phyloP scores from a whole-genome alignment of 92 coral and sea anemone species.

The Plumapathes pennacea region DNA sequence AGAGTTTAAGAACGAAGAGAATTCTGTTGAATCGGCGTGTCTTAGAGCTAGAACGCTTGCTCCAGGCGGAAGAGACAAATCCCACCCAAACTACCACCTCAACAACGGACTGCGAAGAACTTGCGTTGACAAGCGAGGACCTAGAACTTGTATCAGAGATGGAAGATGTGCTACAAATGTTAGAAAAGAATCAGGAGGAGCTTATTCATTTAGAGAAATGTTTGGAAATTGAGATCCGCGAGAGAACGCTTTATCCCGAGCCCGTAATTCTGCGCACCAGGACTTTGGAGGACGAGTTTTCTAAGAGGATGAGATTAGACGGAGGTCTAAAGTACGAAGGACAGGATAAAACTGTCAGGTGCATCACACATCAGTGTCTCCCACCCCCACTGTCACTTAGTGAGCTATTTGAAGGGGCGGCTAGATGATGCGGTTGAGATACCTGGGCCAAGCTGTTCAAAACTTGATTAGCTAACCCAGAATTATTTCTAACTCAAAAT shows the following conservation, averaged over 20 bases:
- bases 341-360: constrained; percentile 68
- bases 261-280: constrained; percentile 69
- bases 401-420: constrained; percentile 22
- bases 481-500: no score
- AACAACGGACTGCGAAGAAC: constrained; percentile 45
- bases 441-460: no score
- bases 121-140: constrained; percentile 62
- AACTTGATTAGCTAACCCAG: no score
- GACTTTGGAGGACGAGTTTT: constrained; percentile 77
- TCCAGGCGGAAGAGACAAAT: constrained; percentile 54
- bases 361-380: constrained; percentile 70
- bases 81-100: constrained; percentile 32
- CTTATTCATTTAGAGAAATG: constrained; percentile 66
- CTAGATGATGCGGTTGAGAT: no score
- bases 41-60: constrained; percentile 75
- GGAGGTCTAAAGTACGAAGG: constrained; percentile 91
- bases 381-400: constrained; percentile 91
- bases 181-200: constrained; percentile 74
- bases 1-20: constrained; percentile 66
- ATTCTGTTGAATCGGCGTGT: constrained; percentile 53
- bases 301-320: constrained; percentile 84
- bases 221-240: constrained; percentile 84
- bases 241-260: constrained; percentile 86
- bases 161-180: constrained; percentile 66
- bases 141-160: constrained; percentile 73